Evolutionary conservation across 2,888 invertebrate genomes (phyloP).

Genomic region (Thecophora atra): DNA sequence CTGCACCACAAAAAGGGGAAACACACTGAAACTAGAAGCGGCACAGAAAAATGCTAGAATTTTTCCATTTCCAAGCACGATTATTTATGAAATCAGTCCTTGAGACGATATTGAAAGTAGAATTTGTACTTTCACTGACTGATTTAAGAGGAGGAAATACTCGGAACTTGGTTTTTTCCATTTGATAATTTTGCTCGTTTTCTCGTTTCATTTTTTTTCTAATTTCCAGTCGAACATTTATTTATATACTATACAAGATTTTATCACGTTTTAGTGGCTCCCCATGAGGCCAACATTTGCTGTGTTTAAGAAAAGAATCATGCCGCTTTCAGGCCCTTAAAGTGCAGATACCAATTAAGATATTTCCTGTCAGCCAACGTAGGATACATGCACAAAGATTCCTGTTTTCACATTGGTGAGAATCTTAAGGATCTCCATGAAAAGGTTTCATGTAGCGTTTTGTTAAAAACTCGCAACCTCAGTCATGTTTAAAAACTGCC

Average conservation of each 20-base stretch:
- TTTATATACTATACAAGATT: constrained; percentile 1
- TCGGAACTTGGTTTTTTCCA: not conserved
- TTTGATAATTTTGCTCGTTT: not conserved
- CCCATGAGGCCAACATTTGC: not conserved
- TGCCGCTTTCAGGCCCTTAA: not conserved
- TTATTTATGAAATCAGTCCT: not conserved
- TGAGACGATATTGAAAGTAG: not conserved
- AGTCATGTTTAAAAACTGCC: too few species aligned
- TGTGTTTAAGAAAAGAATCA: not conserved
- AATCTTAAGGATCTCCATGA: too few species aligned
- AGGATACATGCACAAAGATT: not conserved
- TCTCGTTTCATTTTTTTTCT: not conserved
- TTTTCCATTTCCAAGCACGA: not conserved
- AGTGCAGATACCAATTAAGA: constrained; percentile 10
- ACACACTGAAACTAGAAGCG: not conserved
- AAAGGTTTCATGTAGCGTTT: too few species aligned
- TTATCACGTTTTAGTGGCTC: not conserved
- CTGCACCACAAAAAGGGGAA: not conserved
- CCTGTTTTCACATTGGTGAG: too few species aligned
- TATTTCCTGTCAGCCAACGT: constrained; percentile 9
- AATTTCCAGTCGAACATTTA: not conserved
- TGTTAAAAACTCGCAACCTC: too few species aligned
- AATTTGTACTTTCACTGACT: not conserved
- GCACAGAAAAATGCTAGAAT: not conserved
- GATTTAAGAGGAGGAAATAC: not conserved